Percentiles rank a stretch among this genome's conserved stretches.
phyloP scores from a whole-genome alignment of 2,113 vertebrate genomes.

The Halcyon senegalensis region DNA sequence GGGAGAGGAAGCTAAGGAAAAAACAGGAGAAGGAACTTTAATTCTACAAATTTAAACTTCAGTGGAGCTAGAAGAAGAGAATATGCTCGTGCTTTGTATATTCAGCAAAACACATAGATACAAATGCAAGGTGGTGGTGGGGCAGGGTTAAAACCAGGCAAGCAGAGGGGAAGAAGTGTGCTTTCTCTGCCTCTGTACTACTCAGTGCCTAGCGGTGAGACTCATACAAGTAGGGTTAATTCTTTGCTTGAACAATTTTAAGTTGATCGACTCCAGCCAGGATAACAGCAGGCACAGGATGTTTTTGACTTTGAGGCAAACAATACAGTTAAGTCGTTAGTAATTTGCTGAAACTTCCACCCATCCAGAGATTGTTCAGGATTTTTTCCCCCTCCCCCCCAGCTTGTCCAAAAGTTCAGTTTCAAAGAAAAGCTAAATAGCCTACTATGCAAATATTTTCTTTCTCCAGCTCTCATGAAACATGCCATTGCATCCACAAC shows the following conservation, averaged over 20 bases:
- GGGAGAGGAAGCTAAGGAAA: neutral
- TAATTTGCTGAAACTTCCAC: neutral
- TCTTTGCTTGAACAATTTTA: neutral
- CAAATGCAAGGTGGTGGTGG: neutral
- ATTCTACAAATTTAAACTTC: neutral
- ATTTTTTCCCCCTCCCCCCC: neutral
- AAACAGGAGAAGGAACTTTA: neutral
- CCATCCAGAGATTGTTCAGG: neutral
- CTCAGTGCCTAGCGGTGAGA: neutral
- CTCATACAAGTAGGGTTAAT: fast-evolving
- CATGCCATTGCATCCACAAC: neutral
- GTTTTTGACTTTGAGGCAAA: neutral
- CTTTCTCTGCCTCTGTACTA: neutral
- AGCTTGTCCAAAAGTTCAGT: neutral
- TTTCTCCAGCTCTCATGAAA: neutral
- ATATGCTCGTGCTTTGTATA: neutral
- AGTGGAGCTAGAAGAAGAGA: neutral
- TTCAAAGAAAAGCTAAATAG: neutral
- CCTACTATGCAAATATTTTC: neutral
- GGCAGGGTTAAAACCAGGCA: neutral
- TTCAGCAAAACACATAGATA: neutral
- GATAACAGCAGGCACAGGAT: neutral
- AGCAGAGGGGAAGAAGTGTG: neutral
- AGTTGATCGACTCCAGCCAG: neutral
- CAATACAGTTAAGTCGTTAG: neutral